A percentile compares a stretch with the other conserved stretches of the same genome.
Evolutionary conservation across 2,888 invertebrate genomes (phyloP).

Genomic region (Trachelus troglodyta): DNA sequence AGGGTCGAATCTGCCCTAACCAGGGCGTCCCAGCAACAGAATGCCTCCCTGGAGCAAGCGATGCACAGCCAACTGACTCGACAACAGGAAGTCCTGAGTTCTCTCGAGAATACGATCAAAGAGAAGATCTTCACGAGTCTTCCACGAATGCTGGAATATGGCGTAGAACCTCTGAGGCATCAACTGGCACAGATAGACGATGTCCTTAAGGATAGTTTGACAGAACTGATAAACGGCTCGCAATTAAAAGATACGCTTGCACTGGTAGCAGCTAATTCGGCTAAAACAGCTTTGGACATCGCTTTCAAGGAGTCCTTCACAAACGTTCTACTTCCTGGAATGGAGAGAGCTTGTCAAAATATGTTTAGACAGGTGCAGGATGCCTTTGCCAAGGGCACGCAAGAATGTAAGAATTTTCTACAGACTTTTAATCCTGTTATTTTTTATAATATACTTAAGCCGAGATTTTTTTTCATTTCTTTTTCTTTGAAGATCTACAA

Average conservation of each 20-base stretch:
- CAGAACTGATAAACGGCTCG: slow-evolving; percentile 80
- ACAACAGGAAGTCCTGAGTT: slow-evolving; percentile 52
- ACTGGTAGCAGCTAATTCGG: slow-evolving; percentile 74
- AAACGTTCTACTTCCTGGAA: slow-evolving; percentile 82
- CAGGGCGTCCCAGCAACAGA: slow-evolving; percentile 53
- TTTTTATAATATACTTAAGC: slow-evolving; percentile 24
- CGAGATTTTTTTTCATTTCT: not conserved
- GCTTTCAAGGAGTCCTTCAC: slow-evolving; percentile 83
- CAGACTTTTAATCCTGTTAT: not conserved
- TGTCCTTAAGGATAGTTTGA: slow-evolving; percentile 83
- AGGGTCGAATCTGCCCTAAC: slow-evolving; percentile 53
- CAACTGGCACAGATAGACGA: slow-evolving; percentile 78
- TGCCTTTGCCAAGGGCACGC: slow-evolving; percentile 87
- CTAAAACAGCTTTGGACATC: slow-evolving; percentile 80
- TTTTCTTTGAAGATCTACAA: slow-evolving; percentile 65
- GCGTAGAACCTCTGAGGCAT: slow-evolving; percentile 79
- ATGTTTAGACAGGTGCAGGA: slow-evolving; percentile 93
- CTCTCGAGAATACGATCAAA: slow-evolving; percentile 64
- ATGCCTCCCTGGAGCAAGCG: slow-evolving; percentile 50
- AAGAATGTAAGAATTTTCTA: slow-evolving; percentile 79
- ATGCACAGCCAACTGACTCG: slow-evolving; percentile 49
- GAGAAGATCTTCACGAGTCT: slow-evolving; percentile 67
- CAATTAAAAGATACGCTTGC: slow-evolving; percentile 80
- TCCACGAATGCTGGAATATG: slow-evolving; percentile 72
- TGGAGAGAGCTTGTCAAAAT: slow-evolving; percentile 86